These are phyloP conservation scores for Troides oblongomaculatus DNA, from an alignment of 2,888 invertebrate genomes.

Conservation along the genomic window DNA sequence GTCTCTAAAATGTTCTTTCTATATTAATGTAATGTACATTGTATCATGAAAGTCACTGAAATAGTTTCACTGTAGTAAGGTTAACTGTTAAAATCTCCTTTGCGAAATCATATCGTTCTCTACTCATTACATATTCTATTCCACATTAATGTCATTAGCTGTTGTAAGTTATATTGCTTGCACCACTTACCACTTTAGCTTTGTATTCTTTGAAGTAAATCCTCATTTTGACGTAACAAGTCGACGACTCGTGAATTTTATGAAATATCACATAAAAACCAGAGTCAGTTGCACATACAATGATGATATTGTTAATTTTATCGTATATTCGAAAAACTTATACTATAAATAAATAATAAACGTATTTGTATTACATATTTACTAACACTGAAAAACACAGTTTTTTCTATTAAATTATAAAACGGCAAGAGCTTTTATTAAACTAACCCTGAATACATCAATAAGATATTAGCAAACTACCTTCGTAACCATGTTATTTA, in stretches of 20 bases:
- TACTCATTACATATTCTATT: neutral
- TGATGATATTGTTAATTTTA: conserved; percentile 22
- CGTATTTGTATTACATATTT: neutral
- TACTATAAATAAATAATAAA: neutral
- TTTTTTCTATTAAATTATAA: no score
- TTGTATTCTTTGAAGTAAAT: conserved; percentile 74
- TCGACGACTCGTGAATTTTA: conserved; percentile 62
- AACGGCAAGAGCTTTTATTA: no score
- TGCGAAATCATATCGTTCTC: neutral
- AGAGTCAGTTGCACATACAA: conserved; percentile 42
- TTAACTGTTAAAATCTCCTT: no score
- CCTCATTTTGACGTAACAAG: conserved; percentile 56
- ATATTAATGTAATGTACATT: no score
- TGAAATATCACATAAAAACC: conserved; percentile 63
- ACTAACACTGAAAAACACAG: neutral
- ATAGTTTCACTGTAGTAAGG: no score
- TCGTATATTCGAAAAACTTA: conserved; percentile 6
- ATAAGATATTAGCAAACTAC: no score
- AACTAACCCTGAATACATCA: no score
- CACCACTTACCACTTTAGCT: conserved; percentile 62
- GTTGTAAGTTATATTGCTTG: neutral
- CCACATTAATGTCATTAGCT: neutral
- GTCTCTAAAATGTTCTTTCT: no score
- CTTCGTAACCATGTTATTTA: no score
- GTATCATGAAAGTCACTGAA: no score